Evolutionary conservation across 1,140 invertebrate genomes (phyloP), one percentile per base, ranked within the genome.

Genomic region (Drosophila arizonae): DNA sequence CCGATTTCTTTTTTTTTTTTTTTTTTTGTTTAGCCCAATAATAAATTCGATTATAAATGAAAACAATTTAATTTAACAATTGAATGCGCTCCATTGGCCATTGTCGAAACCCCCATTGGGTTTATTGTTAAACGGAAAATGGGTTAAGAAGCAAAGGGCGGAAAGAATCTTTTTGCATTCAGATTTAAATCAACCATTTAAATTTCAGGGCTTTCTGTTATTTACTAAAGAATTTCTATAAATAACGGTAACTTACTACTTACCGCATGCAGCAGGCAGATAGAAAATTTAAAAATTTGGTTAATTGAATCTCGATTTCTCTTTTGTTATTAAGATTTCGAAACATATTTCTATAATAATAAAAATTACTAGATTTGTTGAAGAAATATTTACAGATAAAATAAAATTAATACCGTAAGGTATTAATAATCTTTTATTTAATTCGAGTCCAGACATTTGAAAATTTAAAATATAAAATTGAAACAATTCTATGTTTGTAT

Each of bases 201-300:
- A 2, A 2, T 17, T 46, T 46, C 17, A 17, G 2, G 43, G n/a
- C 2, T 3, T 4, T 46, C n/a, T 46, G 8, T 17, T 4, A 15
- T 45, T 30, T 30, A 6, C 4, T 6, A 6, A 30, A 33, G 4
- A 30, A 30, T 30, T 30, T 30, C 28, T 30, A 0, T 30, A 30
- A 26, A 9, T 41, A 36, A 54, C 10, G 21, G 17, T 30, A n/a
- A 21, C 54, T 72, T 6, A 41, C 24, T 90, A 90, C 87, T 88
- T 87, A 87, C 84, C 84, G 52, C 79, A 79, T 79, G 76, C 76
- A 86, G 77, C 75, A 73, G 63, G 57, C 76, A 79, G 56, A 67
- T 48, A 15, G 15, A 54, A 10, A 26, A 52, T 39, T 17, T 36
- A 2, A 9, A 10, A 55, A 26, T 8, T 30, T 28, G 5, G 26